Evolutionary conservation across 2,797 vertebrate genomes (phyloP).

Genomic region (Megaceryle alcyon): DNA sequence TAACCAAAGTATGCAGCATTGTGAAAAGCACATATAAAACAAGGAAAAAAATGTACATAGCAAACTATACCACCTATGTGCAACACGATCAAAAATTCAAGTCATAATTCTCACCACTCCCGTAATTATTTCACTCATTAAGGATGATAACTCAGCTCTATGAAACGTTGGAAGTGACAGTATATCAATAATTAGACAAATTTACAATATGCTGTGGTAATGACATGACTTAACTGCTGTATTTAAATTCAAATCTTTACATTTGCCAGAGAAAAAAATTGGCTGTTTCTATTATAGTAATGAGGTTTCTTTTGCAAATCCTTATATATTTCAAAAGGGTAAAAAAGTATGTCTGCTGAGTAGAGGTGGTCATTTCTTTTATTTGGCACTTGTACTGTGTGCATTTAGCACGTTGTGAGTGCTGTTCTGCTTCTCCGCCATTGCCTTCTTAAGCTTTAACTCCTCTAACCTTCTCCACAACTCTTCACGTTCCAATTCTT

Average conservation of each 20-base stretch:
- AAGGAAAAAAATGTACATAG: slow-evolving; percentile 83
- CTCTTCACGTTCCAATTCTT: slow-evolving; percentile 95
- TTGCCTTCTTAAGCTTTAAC: slow-evolving; percentile 81
- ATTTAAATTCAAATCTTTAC: slow-evolving; percentile 79
- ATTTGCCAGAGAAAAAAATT: slow-evolving; percentile 83
- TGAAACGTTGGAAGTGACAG: slow-evolving; percentile 86
- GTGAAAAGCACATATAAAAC: slow-evolving; percentile 87
- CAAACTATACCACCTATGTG: slow-evolving; percentile 86
- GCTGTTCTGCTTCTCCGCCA: slow-evolving; percentile 86
- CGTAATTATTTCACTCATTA: slow-evolving; percentile 82
- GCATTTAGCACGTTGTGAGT: slow-evolving; percentile 79
- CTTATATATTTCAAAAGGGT: slow-evolving; percentile 79
- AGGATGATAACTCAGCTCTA: slow-evolving; percentile 81
- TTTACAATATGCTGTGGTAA: slow-evolving; percentile 85
- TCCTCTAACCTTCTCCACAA: slow-evolving; percentile 95
- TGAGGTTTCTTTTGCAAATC: slow-evolving; percentile 83
- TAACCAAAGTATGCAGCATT: slow-evolving; percentile 82
- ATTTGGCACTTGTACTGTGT: slow-evolving; percentile 86
- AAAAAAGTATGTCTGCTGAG: slow-evolving; percentile 74
- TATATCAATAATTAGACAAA: slow-evolving; percentile 87
- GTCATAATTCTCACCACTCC: slow-evolving; percentile 86
- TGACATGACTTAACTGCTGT: slow-evolving; percentile 85
- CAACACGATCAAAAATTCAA: slow-evolving; percentile 91
- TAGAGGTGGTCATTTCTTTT: slow-evolving; percentile 61
- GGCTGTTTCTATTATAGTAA: slow-evolving; percentile 84